Conservation (phyloP, 2,888 invertebrate species). For the Orthosia gothica region DNA sequence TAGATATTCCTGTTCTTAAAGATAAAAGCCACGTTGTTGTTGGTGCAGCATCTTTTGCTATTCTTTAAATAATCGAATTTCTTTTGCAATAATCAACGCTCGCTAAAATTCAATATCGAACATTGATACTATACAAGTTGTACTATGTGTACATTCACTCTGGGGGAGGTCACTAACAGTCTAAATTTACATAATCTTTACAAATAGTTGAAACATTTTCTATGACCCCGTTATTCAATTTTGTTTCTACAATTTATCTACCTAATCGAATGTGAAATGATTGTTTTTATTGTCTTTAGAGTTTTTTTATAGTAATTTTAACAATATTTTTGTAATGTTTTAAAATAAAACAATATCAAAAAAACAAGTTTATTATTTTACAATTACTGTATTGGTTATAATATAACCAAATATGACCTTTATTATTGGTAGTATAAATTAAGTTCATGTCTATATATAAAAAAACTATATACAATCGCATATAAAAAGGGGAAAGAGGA, state of each 20-base stretch:
- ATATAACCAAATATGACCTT: too few relatives aligned
- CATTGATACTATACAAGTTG: neutral
- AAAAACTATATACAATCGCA: too few relatives aligned
- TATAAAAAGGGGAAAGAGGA: too few relatives aligned
- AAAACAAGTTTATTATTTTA: neutral
- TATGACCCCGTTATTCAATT: neutral
- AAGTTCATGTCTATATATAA: too few relatives aligned
- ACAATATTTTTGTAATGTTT: neutral
- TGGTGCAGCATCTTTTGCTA: neutral
- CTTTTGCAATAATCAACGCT: neutral
- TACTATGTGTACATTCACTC: neutral
- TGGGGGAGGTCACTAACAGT: neutral
- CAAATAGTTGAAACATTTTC: neutral
- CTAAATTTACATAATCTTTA: neutral
- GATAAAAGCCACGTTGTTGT: neutral
- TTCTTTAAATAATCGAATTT: neutral
- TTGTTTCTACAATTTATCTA: neutral
- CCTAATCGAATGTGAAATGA: neutral
- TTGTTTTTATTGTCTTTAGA: neutral
- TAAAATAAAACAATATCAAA: constrained; percentile 14
- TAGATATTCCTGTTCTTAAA: neutral
- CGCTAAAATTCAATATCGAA: neutral
- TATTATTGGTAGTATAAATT: too few relatives aligned
- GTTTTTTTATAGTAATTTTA: neutral
- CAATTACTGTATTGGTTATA: too few relatives aligned